Base-by-base conservation (phyloP, 1,140 invertebrate genomes). In the Cherax destructor region DNA sequence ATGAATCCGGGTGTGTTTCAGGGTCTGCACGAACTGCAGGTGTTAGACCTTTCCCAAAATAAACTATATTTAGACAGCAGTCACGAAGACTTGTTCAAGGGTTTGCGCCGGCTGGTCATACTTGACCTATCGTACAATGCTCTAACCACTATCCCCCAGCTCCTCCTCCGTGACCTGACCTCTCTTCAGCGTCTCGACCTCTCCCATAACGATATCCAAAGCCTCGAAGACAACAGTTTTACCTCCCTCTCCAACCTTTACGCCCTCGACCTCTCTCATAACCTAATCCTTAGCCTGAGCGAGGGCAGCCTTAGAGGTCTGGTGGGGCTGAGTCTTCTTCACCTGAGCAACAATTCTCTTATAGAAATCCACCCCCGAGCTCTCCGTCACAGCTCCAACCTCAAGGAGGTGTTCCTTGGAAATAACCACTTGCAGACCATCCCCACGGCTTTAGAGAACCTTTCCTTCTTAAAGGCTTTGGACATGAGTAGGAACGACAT, bases 401-500 rank as follows among this genome's bases (percentile, higher is more conserved):
- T 99, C 72, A 97, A 97, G 94, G 98, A 98, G 94, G 95, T 99
- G 9, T 97, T 98, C 94, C 95, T 99, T 90, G 97, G 97, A 94
- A 96, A 96, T 59, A 99, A 99, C 95, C 96, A 98, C 88, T 95
- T 96, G 65, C 96, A 95, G 93, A 96, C 98, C 92, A 96, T 98
- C 93, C 95, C 96, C 77, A 96, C 97, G 93, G 96, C 98, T 50
- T 96, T 99, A 92, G 96, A 96, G 94, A 99, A 98, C 94, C 97
- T 97, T 93, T 97, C 96, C 21, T 94, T 96, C 95, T 95, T 99
- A 69, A 97, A 97, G 94, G 97, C 98, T 94, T 95, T 99, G 9
- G 98, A 99, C 95, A 95, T 99, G 93, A 97, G 97, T 61, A 97
- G 98, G 94, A 99, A 99, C 95, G 96, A 97, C 93, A 98, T 99